Evolutionary conservation across 1,140 invertebrate genomes (phyloP).

Genomic region (Atta colombica): DNA sequence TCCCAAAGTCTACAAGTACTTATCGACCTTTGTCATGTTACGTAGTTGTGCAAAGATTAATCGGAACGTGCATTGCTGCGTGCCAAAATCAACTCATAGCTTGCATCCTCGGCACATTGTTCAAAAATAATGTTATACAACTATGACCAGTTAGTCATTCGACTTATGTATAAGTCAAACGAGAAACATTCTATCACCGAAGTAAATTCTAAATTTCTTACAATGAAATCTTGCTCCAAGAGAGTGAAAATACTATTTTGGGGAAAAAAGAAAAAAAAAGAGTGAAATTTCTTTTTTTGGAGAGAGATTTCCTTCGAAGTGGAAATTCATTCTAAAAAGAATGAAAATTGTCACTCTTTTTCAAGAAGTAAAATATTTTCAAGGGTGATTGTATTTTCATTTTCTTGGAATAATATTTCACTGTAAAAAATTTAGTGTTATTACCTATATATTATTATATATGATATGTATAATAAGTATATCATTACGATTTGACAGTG

Average conservation of each 20-base stretch:
- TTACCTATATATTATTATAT: too few relatives aligned
- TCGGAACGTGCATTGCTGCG: neutral
- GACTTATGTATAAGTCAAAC: neutral
- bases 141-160: neutral
- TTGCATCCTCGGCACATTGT: conserved; percentile 14
- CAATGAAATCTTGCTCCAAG: too few relatives aligned
- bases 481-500: neutral
- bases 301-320: too few relatives aligned
- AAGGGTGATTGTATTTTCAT: too few relatives aligned
- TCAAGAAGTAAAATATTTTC: too few relatives aligned
- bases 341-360: too few relatives aligned
- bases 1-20: neutral
- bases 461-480: neutral
- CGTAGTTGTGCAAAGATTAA: neutral
- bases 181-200: neutral
- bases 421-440: too few relatives aligned
- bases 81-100: conserved; percentile 31
- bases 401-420: too few relatives aligned
- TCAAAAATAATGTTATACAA: neutral
- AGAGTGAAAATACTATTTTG: too few relatives aligned
- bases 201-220: neutral
- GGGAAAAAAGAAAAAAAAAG: too few relatives aligned
- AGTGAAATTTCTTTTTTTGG: too few relatives aligned
- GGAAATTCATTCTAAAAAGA: too few relatives aligned
- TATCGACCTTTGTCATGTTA: neutral